Base-by-base conservation (phyloP, 2,113 vertebrate genomes). In the Lucifuga dentata region DNA sequence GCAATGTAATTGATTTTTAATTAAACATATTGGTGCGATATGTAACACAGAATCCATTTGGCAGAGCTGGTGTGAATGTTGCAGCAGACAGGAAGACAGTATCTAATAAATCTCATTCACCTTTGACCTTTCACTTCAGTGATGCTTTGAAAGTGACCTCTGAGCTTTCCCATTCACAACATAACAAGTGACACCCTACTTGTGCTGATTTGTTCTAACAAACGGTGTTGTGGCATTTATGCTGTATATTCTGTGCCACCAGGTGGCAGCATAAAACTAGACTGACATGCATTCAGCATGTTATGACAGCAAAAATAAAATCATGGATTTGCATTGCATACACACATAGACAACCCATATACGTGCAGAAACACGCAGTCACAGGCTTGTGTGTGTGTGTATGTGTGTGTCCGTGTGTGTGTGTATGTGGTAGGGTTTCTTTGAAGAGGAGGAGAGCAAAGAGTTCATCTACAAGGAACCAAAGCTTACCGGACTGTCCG, bases 381-480 rank as follows among this genome's bases (percentile, higher is more conserved):
- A n/a, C n/a, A n/a, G n/a, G n/a, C n/a, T n/a, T n/a, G n/a, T n/a
- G n/a, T n/a, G n/a, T n/a, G n/a, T n/a, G n/a, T n/a, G n/a, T 36
- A n/a, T 16, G 11, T 67, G 9, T 29, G 49, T 45, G 21, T 64
- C 12, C 32, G 17, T 29, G 32, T 10, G 66, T 77, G 88, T 83
- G 17, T 87, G 68, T 73, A n/a, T 67, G 32, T 35, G 9, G 1
- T 72, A 99, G 98, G 96, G 96, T 0, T 98, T 99, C 90, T 99
- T 99, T 90, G 98, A 99, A 78, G 98, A 99, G 66, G 98, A 99
- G 75, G 97, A 99, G 87, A 97, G 95, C 66, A 98, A 99, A 86
- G 98, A 99, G 76, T 99, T 98, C 51, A 98, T 99, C 80, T 99
- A 99, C 78, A 99, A 99, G 81, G 98, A 99, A 70, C 98, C 98